Conservation (phyloP, 2,113 vertebrate species). For the Marmota monax region DNA sequence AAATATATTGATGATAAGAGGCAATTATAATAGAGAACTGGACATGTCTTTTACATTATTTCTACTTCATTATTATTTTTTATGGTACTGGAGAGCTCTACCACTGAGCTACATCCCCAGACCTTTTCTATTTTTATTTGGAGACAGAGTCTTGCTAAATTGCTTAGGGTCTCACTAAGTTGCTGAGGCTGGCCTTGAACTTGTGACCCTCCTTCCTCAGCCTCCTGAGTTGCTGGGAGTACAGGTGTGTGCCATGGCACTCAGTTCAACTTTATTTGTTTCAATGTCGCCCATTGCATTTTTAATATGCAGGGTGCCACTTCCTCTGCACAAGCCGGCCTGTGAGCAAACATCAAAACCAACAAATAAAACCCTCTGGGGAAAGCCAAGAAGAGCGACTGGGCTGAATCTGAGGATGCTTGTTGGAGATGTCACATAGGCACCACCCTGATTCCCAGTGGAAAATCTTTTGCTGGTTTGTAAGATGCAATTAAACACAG, state of each 20-base stretch:
- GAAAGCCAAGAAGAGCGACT: neutral
- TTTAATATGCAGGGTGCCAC: neutral
- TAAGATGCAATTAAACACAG: neutral
- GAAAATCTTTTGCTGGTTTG: neutral
- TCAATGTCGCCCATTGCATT: neutral
- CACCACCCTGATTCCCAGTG: neutral
- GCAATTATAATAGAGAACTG: neutral
- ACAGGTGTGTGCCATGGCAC: no score
- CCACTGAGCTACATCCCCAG: no score
- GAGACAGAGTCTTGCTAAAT: no score
- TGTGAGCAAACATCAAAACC: neutral
- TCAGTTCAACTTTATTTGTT: neutral
- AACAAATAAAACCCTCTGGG: neutral
- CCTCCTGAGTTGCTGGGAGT: no score
- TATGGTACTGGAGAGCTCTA: no score
- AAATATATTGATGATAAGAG: neutral
- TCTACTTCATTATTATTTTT: slow-evolving; percentile 21
- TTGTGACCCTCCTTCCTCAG: no score
- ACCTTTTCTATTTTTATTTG: no score
- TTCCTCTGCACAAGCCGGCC: neutral
- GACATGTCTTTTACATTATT: neutral
- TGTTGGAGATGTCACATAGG: neutral
- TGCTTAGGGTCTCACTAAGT: no score
- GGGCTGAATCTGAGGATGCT: neutral
- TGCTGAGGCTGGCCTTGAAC: no score